A percentile compares a stretch with the other conserved stretches of the same genome.
These are phyloP conservation scores for Lanistes nyassanus DNA, from an alignment of 1,140 invertebrate genomes.

Conservation along the genomic window DNA sequence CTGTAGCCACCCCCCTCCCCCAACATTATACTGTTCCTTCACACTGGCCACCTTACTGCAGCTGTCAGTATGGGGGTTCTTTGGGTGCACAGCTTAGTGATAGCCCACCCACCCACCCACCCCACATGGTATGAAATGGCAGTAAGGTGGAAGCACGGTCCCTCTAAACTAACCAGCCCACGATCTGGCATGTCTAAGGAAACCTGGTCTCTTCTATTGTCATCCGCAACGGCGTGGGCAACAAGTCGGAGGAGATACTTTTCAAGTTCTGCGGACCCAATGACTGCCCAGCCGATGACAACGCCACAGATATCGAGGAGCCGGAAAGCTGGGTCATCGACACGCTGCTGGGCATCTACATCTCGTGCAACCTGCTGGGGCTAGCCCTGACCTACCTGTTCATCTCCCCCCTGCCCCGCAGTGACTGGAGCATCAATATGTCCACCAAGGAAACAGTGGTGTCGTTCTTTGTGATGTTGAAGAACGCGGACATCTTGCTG, in stretches of 20 bases:
- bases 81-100: no score
- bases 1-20: no score
- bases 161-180: no score
- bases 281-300: conserved; percentile 26
- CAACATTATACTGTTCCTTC: no score
- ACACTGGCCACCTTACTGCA: no score
- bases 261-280: conserved; percentile 25
- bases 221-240: conserved; percentile 34
- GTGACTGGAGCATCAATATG: conserved; percentile 32
- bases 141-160: no score
- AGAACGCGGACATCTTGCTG: conserved; percentile 32
- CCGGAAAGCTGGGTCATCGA: conserved; percentile 33
- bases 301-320: conserved; percentile 32
- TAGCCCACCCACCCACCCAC: no score
- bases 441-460: conserved; percentile 25
- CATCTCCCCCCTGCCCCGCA: conserved; percentile 38
- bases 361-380: conserved; percentile 16
- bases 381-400: conserved; percentile 33
- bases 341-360: conserved; percentile 34
- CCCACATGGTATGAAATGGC: no score
- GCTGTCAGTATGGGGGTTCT: no score
- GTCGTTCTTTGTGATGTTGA: conserved; percentile 37
- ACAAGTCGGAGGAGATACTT: conserved; percentile 18
- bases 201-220: conserved; percentile 45
- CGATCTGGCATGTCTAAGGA: conserved; percentile 28